phyloP scores from a whole-genome alignment of 2,113 vertebrate species.

The Sardina pilchardus region DNA sequence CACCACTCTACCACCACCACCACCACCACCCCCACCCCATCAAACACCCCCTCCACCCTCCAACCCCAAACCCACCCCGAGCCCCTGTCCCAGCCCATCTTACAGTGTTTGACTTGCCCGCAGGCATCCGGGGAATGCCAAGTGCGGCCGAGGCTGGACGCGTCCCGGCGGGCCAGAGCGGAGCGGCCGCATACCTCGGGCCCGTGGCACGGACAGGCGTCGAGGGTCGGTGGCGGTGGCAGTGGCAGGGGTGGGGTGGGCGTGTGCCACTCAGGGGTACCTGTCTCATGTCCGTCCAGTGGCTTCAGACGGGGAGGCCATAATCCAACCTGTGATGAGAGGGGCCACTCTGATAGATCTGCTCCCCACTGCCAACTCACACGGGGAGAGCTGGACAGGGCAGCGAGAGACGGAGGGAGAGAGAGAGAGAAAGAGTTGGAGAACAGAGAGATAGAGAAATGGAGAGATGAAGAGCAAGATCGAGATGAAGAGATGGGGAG shows the following conservation, averaged over 20 bases:
- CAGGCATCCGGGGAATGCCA: conserved; percentile 73
- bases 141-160: conserved; percentile 53
- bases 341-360: conserved; percentile 58
- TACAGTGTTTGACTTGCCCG: conserved; percentile 58
- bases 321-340: conserved; percentile 73
- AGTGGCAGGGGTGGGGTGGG: conserved; percentile 49
- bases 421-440: conserved; percentile 34
- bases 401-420: conserved; percentile 32
- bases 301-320: conserved; percentile 64
- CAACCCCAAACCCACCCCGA: not conserved
- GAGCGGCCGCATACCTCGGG: conserved; percentile 70
- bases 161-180: conserved; percentile 45
- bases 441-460: conserved; percentile 38
- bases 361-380: conserved; percentile 59
- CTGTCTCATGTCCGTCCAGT: conserved; percentile 69
- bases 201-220: conserved; percentile 58
- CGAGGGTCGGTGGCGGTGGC: conserved; percentile 8
- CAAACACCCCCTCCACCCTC: not conserved
- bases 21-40: not conserved
- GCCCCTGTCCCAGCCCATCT: conserved; percentile 34
- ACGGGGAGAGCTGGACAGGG: conserved; percentile 13
- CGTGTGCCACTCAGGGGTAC: conserved; percentile 62
- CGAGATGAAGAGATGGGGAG: not conserved
- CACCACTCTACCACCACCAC: not conserved
- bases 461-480: not conserved